These are phyloP conservation scores for Conomelus anceps DNA, from an alignment of 2,888 invertebrate genomes.

Conservation along the genomic window DNA sequence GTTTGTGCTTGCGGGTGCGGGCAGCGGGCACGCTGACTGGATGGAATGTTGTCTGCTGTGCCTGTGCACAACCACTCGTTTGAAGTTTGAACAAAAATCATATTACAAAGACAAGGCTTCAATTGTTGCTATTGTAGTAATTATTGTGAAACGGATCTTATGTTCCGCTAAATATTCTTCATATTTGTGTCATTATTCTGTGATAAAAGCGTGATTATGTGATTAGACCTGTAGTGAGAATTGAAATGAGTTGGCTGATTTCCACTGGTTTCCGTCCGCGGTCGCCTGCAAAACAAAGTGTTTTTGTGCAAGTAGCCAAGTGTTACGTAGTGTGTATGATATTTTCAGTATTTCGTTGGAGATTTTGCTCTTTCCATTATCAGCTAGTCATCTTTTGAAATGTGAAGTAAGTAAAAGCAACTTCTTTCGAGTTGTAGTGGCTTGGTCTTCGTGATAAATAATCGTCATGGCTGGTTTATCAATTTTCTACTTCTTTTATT, in stretches of 20 bases:
- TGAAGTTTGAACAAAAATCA: background rate
- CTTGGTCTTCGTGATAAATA: background rate
- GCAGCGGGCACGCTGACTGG: background rate
- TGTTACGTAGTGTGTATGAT: background rate
- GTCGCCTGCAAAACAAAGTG: too few species aligned
- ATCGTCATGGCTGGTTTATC: background rate
- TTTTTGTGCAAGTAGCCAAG: background rate
- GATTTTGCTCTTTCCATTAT: background rate
- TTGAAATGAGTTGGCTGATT: background rate
- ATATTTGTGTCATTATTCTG: background rate
- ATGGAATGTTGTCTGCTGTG: background rate
- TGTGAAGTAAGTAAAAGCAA: background rate
- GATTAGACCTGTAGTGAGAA: background rate
- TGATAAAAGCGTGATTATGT: background rate
- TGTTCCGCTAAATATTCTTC: background rate
- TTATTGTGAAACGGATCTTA: background rate
- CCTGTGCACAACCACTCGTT: background rate
- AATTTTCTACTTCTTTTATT: too few species aligned
- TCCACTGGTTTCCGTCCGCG: too few species aligned
- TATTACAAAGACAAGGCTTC: background rate
- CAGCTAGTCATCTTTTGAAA: background rate
- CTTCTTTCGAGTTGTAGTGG: background rate
- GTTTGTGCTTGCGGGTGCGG: background rate
- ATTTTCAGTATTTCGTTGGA: background rate
- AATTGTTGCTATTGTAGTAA: background rate